phyloP scores from a whole-genome alignment of 2,888 invertebrate species.

The Stenichneumon culpator region DNA sequence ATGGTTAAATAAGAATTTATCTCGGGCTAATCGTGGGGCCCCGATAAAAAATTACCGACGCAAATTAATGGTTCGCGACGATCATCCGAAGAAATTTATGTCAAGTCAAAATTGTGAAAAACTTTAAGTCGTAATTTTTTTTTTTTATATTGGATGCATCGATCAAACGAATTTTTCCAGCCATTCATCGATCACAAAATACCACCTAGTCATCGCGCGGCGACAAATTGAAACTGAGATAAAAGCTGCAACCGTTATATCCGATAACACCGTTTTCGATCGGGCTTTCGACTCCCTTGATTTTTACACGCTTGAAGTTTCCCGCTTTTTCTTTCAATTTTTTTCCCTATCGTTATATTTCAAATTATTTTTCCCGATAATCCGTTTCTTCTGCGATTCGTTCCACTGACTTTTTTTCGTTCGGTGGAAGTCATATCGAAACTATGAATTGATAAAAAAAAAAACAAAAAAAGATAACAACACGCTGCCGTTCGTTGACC shows the following conservation, averaged over 20 bases:
- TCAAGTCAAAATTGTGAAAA: no score
- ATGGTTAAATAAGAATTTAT: not conserved
- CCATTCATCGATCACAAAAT: not conserved
- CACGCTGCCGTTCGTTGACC: not conserved
- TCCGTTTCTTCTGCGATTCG: slow-evolving; percentile 5
- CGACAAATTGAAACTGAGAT: slow-evolving; percentile 15
- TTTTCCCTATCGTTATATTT: slow-evolving; percentile 5
- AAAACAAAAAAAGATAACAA: not conserved
- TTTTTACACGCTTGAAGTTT: slow-evolving; percentile 1
- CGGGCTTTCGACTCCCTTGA: not conserved
- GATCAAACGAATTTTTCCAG: not conserved
- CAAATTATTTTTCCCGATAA: slow-evolving; percentile 20
- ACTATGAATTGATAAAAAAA: slow-evolving; percentile 55
- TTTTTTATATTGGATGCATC: not conserved
- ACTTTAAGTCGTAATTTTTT: not conserved
- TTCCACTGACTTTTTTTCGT: slow-evolving; percentile 40
- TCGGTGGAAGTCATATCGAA: slow-evolving; percentile 54
- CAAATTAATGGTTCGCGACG: no score
- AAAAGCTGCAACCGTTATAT: slow-evolving; percentile 8
- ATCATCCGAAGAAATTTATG: no score
- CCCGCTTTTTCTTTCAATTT: not conserved
- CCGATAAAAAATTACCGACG: not conserved
- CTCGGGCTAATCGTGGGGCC: not conserved
- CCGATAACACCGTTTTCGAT: slow-evolving; percentile 5
- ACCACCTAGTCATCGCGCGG: not conserved